Percentiles rank a stretch among this genome's conserved stretches.
Evolutionary conservation across 2,888 invertebrate genomes (phyloP).

Genomic region (Euproctis similis): DNA sequence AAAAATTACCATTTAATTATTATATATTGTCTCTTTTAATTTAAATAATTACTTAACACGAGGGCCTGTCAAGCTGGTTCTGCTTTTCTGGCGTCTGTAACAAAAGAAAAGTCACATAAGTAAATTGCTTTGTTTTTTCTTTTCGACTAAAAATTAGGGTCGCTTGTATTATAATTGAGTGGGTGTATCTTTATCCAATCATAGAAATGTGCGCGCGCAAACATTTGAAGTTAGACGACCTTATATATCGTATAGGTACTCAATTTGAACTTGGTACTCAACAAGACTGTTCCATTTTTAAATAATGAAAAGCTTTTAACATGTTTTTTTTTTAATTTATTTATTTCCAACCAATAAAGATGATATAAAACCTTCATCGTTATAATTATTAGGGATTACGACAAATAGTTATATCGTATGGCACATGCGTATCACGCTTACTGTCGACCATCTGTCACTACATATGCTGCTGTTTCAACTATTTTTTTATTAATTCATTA

Average conservation of each 20-base stretch:
- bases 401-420: constrained; percentile 55
- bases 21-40: constrained; percentile 54
- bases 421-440: constrained; percentile 52
- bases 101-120: constrained; percentile 50
- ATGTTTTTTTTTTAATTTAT: too few relatives aligned
- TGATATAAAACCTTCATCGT: constrained; percentile 29
- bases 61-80: constrained; percentile 77
- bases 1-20: constrained; percentile 63
- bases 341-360: constrained; percentile 27
- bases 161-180: too few relatives aligned
- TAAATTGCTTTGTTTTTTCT: too few relatives aligned
- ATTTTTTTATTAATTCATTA: constrained; percentile 71
- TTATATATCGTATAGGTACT: too few relatives aligned
- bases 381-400: constrained; percentile 53
- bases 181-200: constrained; percentile 42
- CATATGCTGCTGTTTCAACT: constrained; percentile 65
- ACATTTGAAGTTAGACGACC: too few relatives aligned
- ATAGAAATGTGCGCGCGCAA: constrained; percentile 60
- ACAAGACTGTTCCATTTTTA: too few relatives aligned
- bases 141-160: too few relatives aligned
- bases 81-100: constrained; percentile 80
- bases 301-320: too few relatives aligned
- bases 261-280: too few relatives aligned
- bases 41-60: constrained; percentile 54
- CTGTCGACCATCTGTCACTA: constrained; percentile 72